phyloP scores from a whole-genome alignment of 2,113 vertebrate species.

The Cottus gobio region DNA sequence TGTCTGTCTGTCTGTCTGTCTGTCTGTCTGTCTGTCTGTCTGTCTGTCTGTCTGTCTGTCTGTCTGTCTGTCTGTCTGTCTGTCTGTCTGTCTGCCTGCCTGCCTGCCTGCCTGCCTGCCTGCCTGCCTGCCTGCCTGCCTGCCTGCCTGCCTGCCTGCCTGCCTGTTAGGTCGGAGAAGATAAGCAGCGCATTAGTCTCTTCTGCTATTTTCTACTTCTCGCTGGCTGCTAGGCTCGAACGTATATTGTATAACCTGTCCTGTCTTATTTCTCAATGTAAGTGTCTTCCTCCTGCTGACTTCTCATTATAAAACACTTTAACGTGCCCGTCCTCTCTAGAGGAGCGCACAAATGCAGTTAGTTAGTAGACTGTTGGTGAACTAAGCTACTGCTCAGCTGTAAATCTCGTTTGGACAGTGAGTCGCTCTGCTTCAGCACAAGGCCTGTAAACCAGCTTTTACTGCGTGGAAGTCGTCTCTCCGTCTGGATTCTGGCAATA shows the following conservation, averaged over 20 bases:
- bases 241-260: constrained; percentile 40
- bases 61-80: constrained; percentile 20
- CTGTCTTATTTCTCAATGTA: constrained; percentile 27
- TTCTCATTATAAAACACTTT: constrained; percentile 36
- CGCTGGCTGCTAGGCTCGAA: constrained; percentile 33
- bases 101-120: background rate
- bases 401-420: background rate
- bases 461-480: background rate
- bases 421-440: background rate
- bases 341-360: constrained; percentile 8
- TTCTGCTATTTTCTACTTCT: constrained; percentile 53
- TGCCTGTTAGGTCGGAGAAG: constrained; percentile 53
- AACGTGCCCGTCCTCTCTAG: background rate
- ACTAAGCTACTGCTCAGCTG: background rate
- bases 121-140: background rate
- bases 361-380: constrained; percentile 8
- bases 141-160: background rate
- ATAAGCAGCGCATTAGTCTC: constrained; percentile 69
- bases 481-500: constrained; percentile 32
- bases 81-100: constrained; percentile 9
- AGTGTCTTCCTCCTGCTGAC: constrained; percentile 19
- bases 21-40: background rate
- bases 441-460: background rate
- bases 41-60: background rate
- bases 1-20: constrained; percentile 6